Evolutionary conservation across 1,140 invertebrate genomes (phyloP).

Genomic region (Popillia japonica): DNA sequence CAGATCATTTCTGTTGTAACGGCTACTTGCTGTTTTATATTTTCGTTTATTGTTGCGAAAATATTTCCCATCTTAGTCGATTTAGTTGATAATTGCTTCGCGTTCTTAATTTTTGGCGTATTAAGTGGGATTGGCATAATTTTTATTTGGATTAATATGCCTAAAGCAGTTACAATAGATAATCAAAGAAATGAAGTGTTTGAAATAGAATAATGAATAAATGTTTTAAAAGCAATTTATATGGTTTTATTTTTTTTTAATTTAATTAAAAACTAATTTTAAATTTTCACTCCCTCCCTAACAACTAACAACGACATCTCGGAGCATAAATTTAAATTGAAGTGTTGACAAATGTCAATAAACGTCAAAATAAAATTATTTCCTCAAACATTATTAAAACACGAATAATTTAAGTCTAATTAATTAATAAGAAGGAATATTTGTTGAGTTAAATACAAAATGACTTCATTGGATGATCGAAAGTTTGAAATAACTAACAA

Average conservation of each 20-base stretch:
- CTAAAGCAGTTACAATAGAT: slow-evolving; percentile 65
- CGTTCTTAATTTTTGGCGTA: slow-evolving; percentile 77
- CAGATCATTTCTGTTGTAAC: slow-evolving; percentile 71
- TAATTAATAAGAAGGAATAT: too few species aligned
- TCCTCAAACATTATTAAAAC: neutral
- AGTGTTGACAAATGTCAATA: too few species aligned
- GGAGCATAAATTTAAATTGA: too few species aligned
- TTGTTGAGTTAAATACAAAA: too few species aligned
- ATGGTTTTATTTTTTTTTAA: too few species aligned
- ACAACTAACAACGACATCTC: too few species aligned
- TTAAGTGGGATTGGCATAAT: slow-evolving; percentile 68
- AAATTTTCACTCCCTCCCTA: too few species aligned
- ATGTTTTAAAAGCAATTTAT: too few species aligned
- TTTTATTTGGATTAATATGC: slow-evolving; percentile 72
- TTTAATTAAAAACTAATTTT: too few species aligned
- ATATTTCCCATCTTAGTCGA: slow-evolving; percentile 9
- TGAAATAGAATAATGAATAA: too few species aligned
- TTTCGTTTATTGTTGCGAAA: slow-evolving; percentile 64
- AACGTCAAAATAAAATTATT: too few species aligned
- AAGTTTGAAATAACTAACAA: slow-evolving; percentile 49
- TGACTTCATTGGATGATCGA: slow-evolving; percentile 45
- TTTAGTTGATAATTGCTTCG: slow-evolving; percentile 70
- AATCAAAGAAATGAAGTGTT: too few species aligned
- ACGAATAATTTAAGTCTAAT: neutral
- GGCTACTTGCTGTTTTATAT: slow-evolving; percentile 71